Percentiles rank a stretch among this genome's conserved stretches.
Conservation (phyloP, 2,888 invertebrate genomes). For the Cosmorhoe ocellata region DNA sequence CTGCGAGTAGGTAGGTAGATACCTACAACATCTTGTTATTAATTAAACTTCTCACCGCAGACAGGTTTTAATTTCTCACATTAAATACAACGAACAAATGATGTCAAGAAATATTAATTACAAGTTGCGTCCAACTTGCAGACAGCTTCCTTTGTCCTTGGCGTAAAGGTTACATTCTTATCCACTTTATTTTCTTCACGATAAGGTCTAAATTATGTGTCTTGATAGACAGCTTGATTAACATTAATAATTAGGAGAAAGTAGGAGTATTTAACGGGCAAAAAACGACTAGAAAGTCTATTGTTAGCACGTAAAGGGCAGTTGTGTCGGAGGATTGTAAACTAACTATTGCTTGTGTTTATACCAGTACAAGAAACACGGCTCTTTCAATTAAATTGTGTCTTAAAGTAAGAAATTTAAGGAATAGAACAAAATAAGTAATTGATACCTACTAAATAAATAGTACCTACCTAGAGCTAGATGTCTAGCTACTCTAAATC, state of each 20-base stretch:
- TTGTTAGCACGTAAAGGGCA: constrained; percentile 64
- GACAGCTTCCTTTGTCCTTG: constrained; percentile 30
- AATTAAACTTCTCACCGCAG: constrained; percentile 17
- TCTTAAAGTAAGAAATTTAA: too few species aligned
- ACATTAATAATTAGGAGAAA: constrained; percentile 63
- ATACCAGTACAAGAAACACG: too few species aligned
- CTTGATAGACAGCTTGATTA: constrained; percentile 26
- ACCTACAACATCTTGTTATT: constrained; percentile 20
- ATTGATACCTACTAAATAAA: background rate
- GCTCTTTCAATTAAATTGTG: too few species aligned
- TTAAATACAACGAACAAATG: constrained; percentile 23
- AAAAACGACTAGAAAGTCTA: constrained; percentile 49
- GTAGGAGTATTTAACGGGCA: constrained; percentile 52
- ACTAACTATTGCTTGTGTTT: background rate
- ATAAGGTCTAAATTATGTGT: constrained; percentile 21
- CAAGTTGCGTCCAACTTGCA: constrained; percentile 16
- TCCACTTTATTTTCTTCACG: background rate
- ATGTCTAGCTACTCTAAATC: too few species aligned
- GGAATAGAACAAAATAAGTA: too few species aligned
- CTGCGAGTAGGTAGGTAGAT: background rate
- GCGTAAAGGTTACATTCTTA: constrained; percentile 25
- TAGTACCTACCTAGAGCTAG: background rate
- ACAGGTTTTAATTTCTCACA: constrained; percentile 31
- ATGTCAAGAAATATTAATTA: constrained; percentile 30
- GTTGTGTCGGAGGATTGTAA: constrained; percentile 1